These are phyloP conservation scores for Zhuqinia jingwanae DNA, from an alignment of 2,888 invertebrate genomes.

Conservation along the genomic window DNA sequence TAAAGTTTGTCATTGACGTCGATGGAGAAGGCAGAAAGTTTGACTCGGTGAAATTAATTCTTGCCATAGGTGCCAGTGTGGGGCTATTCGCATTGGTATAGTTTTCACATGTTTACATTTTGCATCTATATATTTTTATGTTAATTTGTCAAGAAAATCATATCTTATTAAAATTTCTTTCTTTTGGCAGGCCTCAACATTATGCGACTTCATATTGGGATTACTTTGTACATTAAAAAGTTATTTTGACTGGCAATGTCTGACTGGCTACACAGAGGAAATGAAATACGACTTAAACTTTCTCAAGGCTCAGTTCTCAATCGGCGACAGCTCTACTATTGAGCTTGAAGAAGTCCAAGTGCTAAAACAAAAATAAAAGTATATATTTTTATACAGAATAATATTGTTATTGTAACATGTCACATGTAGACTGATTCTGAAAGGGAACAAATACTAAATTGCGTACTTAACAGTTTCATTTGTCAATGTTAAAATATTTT, in stretches of 20 bases:
- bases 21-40: constrained; percentile 82
- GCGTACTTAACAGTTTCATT: not conserved
- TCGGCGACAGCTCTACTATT: constrained; percentile 33
- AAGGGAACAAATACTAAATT: not conserved
- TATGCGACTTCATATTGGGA: constrained; percentile 81
- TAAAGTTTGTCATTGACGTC: constrained; percentile 82
- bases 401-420: no score
- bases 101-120: not conserved
- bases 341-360: constrained; percentile 60
- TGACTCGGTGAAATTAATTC: constrained; percentile 81
- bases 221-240: constrained; percentile 71
- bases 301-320: constrained; percentile 42
- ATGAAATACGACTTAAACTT: constrained; percentile 76
- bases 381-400: no score
- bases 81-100: constrained; percentile 82
- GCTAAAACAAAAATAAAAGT: constrained; percentile 43
- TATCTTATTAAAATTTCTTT: no score
- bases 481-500: no score
- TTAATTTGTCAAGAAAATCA: no score
- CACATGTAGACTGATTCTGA: constrained; percentile 14
- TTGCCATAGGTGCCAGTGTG: constrained; percentile 82
- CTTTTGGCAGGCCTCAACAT: constrained; percentile 81
- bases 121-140: no score
- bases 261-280: constrained; percentile 73
- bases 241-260: constrained; percentile 80